Percentiles rank a stretch among this genome's conserved stretches.
Conservation (phyloP, 2,113 vertebrate genomes). For the Cervus canadensis region DNA sequence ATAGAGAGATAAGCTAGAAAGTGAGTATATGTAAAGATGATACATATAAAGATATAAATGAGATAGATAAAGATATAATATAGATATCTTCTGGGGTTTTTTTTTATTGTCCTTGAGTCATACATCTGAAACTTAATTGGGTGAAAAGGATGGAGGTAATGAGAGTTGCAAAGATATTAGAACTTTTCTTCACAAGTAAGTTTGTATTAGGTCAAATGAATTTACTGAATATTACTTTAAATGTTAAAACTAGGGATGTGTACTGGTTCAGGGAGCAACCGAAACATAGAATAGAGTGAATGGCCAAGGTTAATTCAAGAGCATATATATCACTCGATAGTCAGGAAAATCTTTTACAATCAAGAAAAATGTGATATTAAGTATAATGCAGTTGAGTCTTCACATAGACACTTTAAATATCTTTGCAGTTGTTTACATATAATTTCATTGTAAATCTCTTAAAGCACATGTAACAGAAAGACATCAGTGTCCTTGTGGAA, state of each 20-base stretch:
- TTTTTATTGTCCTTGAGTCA: not conserved
- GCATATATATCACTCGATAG: not conserved
- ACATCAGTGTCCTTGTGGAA: not conserved
- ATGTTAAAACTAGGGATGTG: not conserved
- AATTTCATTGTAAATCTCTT: constrained; percentile 40
- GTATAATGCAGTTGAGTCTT: not conserved
- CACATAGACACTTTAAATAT: not conserved
- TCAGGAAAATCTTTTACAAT: not conserved
- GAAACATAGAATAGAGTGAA: not conserved
- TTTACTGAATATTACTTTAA: not conserved
- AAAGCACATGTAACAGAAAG: not conserved
- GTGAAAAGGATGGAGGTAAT: not conserved
- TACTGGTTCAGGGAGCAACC: not conserved
- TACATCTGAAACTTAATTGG: not conserved
- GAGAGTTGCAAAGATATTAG: not conserved
- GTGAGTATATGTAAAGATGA: not conserved
- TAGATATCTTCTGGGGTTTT: not conserved
- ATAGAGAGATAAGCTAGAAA: not conserved
- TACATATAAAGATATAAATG: not conserved
- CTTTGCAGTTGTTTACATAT: not conserved
- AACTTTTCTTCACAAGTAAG: not conserved
- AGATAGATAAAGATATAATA: not conserved
- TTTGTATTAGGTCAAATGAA: not conserved
- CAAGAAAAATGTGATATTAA: not conserved
- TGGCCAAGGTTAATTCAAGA: not conserved